Conservation (phyloP, 2,888 invertebrate species). For the Proisotoma minuta region DNA sequence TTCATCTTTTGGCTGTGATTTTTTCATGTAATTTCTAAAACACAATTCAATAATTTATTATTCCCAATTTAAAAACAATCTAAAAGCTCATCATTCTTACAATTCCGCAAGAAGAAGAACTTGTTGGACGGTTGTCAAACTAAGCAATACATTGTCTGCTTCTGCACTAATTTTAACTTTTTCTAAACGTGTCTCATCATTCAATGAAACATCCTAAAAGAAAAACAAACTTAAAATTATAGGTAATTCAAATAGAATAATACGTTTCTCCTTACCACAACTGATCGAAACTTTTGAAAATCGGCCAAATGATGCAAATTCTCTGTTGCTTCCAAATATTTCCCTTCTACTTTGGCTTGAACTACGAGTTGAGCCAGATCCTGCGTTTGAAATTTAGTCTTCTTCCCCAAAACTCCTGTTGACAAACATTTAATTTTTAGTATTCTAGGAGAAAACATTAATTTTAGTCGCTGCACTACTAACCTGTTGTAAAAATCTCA, state of each 20-base stretch:
- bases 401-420: constrained; percentile 75
- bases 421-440: no score
- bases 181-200: constrained; percentile 83
- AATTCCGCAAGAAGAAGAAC: constrained; percentile 72
- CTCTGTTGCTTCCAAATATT: not conserved
- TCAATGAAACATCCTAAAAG: constrained; percentile 61
- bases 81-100: constrained; percentile 61
- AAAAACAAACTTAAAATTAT: no score
- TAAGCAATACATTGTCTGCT: constrained; percentile 55
- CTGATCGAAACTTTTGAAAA: not conserved
- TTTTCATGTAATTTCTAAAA: constrained; percentile 65
- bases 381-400: constrained; percentile 82
- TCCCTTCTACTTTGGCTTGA: constrained; percentile 57
- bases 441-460: no score
- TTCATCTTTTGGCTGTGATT: constrained; percentile 73
- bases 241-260: not conserved
- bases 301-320: not conserved
- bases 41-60: no score
- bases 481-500: constrained; percentile 66
- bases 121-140: constrained; percentile 68
- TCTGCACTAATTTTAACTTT: constrained; percentile 66
- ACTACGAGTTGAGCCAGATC: constrained; percentile 77
- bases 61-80: no score
- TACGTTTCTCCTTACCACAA: not conserved
- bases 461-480: constrained; percentile 10